Conservation (phyloP, 2,888 invertebrate species). For the Acheta domesticus region DNA sequence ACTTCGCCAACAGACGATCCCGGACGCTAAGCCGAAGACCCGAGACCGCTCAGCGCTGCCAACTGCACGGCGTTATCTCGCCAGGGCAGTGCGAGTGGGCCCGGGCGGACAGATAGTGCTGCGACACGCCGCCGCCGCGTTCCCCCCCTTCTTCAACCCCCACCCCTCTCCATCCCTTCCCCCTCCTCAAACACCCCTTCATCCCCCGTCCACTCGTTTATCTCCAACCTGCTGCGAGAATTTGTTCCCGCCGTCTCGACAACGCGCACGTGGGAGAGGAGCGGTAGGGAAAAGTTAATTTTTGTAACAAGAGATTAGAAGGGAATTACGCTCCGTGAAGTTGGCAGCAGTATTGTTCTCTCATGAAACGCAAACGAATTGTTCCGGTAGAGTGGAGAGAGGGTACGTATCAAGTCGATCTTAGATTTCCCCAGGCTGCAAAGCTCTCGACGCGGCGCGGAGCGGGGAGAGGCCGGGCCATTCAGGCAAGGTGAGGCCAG, state of each 20-base stretch:
- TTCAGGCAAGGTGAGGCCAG: no score
- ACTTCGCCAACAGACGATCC: not conserved
- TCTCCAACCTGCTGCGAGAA: not conserved
- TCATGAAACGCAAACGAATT: not conserved
- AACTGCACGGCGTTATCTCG: not conserved
- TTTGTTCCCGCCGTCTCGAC: not conserved
- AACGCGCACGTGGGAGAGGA: not conserved
- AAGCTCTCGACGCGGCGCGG: no score
- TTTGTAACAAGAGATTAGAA: not conserved
- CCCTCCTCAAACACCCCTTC: not conserved
- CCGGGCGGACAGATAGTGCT: not conserved
- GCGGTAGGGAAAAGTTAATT: not conserved
- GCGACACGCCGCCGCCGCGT: not conserved
- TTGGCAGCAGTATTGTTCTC: constrained; percentile 18
- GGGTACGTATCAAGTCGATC: no score
- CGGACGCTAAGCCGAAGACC: not conserved
- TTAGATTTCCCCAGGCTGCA: no score
- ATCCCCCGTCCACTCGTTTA: not conserved
- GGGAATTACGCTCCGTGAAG: not conserved
- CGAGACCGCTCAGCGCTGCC: not conserved
- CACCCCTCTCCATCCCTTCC: not conserved
- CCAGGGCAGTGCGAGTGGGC: not conserved
- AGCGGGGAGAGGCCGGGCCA: no score
- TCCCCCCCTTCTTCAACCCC: not conserved
- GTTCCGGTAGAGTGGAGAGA: not conserved